Percentiles rank a stretch among this genome's conserved stretches.
phyloP scores from a whole-genome alignment of 2,113 vertebrate genomes.

The Microtus montanus region DNA sequence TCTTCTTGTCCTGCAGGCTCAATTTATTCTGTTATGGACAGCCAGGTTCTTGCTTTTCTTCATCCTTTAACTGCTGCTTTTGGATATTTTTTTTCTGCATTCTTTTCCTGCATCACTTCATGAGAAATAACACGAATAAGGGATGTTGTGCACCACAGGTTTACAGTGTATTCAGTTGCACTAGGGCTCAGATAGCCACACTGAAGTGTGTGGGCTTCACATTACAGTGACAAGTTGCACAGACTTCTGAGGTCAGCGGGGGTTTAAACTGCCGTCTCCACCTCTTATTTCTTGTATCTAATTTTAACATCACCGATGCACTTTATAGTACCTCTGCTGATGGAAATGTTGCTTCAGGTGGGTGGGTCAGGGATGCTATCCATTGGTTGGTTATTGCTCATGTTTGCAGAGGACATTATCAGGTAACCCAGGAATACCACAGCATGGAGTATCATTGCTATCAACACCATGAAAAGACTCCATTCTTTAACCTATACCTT shows the following conservation, averaged over 20 bases:
- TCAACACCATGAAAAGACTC: neutral
- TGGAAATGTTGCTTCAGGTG: neutral
- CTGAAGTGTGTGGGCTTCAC: rapidly evolving
- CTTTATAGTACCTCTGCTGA: neutral
- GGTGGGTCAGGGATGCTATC: neutral
- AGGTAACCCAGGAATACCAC: neutral
- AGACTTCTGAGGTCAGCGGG: neutral
- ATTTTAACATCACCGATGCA: neutral
- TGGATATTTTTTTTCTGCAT: neutral
- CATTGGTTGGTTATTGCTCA: neutral
- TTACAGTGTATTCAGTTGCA: rapidly evolving
- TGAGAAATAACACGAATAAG: neutral
- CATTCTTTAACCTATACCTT: neutral
- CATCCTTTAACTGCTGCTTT: neutral
- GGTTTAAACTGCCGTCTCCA: neutral
- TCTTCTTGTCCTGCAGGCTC: neutral
- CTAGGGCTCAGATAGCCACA: neutral
- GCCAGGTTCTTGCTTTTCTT: neutral
- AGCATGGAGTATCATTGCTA: neutral
- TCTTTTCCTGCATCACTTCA: neutral
- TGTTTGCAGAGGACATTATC: neutral
- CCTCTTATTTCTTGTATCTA: neutral
- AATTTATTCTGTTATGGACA: neutral
- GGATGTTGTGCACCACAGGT: neutral
- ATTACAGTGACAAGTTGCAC: rapidly evolving